Evolutionary conservation across 1,140 invertebrate genomes (phyloP), one percentile per base, ranked within the genome.

Genomic region (Macrosteles quadrilineatus): DNA sequence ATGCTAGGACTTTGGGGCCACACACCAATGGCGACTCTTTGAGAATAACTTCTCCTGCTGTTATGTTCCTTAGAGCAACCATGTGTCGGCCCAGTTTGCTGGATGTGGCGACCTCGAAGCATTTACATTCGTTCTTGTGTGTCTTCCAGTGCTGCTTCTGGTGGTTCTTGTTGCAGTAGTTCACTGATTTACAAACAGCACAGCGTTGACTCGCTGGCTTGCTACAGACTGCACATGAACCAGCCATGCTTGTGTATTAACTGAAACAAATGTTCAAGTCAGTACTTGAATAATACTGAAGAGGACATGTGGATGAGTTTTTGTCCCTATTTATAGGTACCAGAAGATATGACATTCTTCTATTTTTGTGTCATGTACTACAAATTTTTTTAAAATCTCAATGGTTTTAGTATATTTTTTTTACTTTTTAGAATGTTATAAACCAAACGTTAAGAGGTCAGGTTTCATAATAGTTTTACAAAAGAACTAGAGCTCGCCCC

Each of bases 141-240:
- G 63, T 79, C 68, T 85, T 85, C 90, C 89, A 90, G 73, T 88
- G 84, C 40, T 82, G 76, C 76, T 87, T 86, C 78, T 90, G 90
- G 75, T 90, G 89, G 43, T 86, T 84, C 72, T 84, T 85, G 19
- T 84, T 83, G 79, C 91, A 92, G 78, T 92, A 92, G 74, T 85
- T 86, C 0, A 89, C 85, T 1, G 80, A 78, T 73, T 85, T 84
- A 76, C 89, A 91, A 43, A 83, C 85, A 27, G 83, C 83, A 74
- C 89, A 91, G 21, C 84, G 81, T 19, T 73, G 74, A 1, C 70
- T 50, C 1, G 71, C 71, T 36, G 53, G 27, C 27, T 59, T 32
- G 9, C 40, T 21, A 23, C 68, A 73, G 3, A 71, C 57, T 25
- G 69, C 72, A 36, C 72, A 73, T 23, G 29, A 25, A 47, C 36